phyloP scores from a whole-genome alignment of 2,113 vertebrate species.

The Conger conger region DNA sequence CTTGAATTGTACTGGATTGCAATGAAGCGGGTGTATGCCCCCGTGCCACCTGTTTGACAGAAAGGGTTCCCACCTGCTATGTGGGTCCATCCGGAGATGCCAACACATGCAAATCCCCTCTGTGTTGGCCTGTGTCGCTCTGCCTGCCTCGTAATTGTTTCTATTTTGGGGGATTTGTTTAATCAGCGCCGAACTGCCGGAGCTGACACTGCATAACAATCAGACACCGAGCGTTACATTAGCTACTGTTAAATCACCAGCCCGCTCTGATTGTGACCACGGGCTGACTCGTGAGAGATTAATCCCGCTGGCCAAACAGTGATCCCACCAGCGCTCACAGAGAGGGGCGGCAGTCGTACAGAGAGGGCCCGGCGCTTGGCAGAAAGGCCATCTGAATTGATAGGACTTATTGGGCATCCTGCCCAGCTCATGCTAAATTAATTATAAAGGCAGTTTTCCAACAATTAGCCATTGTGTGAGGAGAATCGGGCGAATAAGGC shows the following conservation, averaged over 20 bases:
- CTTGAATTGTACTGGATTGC: slow-evolving; percentile 6
- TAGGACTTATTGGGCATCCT: background rate
- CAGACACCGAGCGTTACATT: slow-evolving; percentile 62
- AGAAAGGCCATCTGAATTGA: background rate
- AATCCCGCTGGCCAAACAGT: slow-evolving; percentile 74
- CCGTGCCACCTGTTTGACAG: slow-evolving; percentile 25
- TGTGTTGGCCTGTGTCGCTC: slow-evolving; percentile 42
- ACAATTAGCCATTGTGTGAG: background rate
- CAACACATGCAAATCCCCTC: slow-evolving; percentile 41
- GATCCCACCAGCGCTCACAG: slow-evolving; percentile 59
- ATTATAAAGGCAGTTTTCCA: background rate
- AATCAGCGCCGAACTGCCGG: slow-evolving; percentile 53
- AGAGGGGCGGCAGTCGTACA: slow-evolving; percentile 23
- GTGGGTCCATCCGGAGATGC: slow-evolving; percentile 45
- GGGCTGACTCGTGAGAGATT: slow-evolving; percentile 54
- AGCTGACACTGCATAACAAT: slow-evolving; percentile 58
- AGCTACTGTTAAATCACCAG: slow-evolving; percentile 51
- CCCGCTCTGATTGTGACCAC: slow-evolving; percentile 60
- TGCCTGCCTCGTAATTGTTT: slow-evolving; percentile 46
- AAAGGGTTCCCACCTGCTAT: slow-evolving; percentile 45
- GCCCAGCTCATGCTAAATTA: background rate
- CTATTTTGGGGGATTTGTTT: slow-evolving; percentile 61
- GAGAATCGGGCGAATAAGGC: background rate
- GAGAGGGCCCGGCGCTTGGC: slow-evolving; percentile 54
- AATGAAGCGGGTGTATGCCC: slow-evolving; percentile 43